Base-by-base conservation (phyloP, 1,140 invertebrate species). In the Agrypnia vestita region DNA sequence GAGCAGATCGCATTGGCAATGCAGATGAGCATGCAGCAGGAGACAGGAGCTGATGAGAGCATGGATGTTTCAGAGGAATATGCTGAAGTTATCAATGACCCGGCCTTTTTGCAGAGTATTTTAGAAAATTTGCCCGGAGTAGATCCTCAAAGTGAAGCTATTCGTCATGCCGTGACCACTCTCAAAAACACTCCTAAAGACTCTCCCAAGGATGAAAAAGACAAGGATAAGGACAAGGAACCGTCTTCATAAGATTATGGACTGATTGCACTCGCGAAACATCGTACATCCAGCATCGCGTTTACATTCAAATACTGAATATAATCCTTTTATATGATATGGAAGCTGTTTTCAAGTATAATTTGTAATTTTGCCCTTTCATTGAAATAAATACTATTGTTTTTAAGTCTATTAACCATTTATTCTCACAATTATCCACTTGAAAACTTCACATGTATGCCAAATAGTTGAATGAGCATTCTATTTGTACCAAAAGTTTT, bases 1-100 rank as follows among this genome's bases (percentile, higher is more conserved):
- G 97, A 99, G 88, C 98, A 99, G 89, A 98, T 99, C 85, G 97
- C 97, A 56, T 97, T 98, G 88, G 98, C 98, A 15, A 97, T 99
- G 95, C 96, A 98, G 87, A 98, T 99, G 96, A 99, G 97, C 8
- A 97, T 99, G 95, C 91, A 90, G 75, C 94, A 97, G 87, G 96
- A 97, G 87, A 21, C 94, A 67, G 92, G 93, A 84, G 86, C 84
- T 85, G 80, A 92, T 90, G 87, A 94, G 91, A 85, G 93, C 91
- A 95, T 96, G 90, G 95, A 96, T 84, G 93, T 93, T 0, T 94
- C 95, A 82, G 96, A 97, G 84, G 96, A 98, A 86, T 97, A 97
- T 88, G 94, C 94, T 6, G 96, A 97, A 85, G 96, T 97, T 0
- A 97, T 98, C 93, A 96, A 96, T 83, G 97, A 99, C 89, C 96